A percentile compares a stretch with the other conserved stretches of the same genome.
These are phyloP conservation scores for Hololepta plana DNA, from an alignment of 2,888 invertebrate species.

Conservation along the genomic window DNA sequence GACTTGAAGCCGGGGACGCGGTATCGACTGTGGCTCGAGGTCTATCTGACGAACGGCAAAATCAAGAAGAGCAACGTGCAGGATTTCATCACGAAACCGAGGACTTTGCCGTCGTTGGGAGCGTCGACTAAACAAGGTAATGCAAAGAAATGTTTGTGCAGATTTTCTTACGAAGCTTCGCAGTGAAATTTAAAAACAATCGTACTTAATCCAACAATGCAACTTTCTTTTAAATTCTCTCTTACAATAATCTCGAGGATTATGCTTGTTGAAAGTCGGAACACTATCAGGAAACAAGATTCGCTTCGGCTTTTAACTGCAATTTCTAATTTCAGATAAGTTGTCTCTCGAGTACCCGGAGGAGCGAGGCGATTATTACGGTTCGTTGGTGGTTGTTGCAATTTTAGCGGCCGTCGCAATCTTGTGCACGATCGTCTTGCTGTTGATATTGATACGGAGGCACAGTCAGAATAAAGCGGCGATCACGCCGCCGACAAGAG, in stretches of 20 bases:
- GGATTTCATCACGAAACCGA: constrained; percentile 70
- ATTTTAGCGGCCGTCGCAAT: constrained; percentile 75
- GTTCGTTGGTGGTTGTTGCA: constrained; percentile 73
- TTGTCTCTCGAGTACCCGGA: constrained; percentile 31
- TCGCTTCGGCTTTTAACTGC: too few relatives aligned
- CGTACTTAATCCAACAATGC: too few relatives aligned
- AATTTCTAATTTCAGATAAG: constrained; percentile 18
- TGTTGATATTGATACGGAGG: constrained; percentile 62
- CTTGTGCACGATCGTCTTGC: constrained; percentile 58
- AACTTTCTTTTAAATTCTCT: too few relatives aligned
- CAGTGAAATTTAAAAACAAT: too few relatives aligned
- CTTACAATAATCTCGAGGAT: too few relatives aligned
- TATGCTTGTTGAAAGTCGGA: too few relatives aligned
- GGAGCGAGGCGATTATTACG: constrained; percentile 62
- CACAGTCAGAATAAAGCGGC: constrained; percentile 52
- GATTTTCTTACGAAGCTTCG: too few relatives aligned
- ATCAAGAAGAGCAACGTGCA: constrained; percentile 81
- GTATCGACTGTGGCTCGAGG: constrained; percentile 76
- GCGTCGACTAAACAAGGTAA: constrained; percentile 34
- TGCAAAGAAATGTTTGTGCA: too few relatives aligned
- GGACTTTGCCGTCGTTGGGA: constrained; percentile 31
- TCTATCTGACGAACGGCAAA: constrained; percentile 77
- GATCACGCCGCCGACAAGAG: constrained; percentile 55
- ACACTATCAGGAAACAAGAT: too few relatives aligned
- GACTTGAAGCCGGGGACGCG: constrained; percentile 63